Percentiles rank a stretch among this genome's conserved stretches.
phyloP scores from a whole-genome alignment of 2,888 invertebrate species.

The Thysanoteuthis rhombus region DNA sequence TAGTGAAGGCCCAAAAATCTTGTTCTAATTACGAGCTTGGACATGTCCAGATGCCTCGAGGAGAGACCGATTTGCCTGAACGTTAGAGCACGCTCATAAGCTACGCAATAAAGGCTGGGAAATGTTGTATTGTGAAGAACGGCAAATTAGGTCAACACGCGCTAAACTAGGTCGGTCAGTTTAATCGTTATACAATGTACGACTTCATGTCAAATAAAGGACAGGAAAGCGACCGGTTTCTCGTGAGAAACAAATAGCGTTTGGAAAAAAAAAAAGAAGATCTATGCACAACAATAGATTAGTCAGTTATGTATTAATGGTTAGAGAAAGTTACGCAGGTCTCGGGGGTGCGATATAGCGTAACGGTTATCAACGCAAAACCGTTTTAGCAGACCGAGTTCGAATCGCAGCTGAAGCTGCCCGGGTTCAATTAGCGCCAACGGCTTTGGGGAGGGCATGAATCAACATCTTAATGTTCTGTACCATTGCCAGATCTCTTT shows the following conservation, averaged over 20 bases:
- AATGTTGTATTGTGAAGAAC: not conserved
- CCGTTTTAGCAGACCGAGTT: too few species aligned
- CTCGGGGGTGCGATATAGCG: too few species aligned
- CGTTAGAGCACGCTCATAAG: not conserved
- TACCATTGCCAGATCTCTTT: too few species aligned
- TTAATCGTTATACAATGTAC: not conserved
- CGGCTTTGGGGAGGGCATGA: too few species aligned
- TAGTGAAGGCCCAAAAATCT: not conserved
- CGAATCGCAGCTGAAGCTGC: too few species aligned
- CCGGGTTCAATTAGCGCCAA: too few species aligned
- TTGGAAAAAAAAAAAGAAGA: not conserved
- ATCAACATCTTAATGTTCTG: too few species aligned
- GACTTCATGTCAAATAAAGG: not conserved
- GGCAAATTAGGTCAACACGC: not conserved
- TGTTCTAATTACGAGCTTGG: not conserved
- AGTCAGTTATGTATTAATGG: not conserved
- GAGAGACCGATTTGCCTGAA: not conserved
- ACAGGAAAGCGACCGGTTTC: not conserved
- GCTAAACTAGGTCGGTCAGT: not conserved
- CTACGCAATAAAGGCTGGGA: not conserved
- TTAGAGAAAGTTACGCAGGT: not conserved
- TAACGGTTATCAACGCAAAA: too few species aligned
- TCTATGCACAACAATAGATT: not conserved
- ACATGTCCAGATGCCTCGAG: not conserved
- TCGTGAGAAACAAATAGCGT: not conserved